A percentile compares a stretch with the other conserved stretches of the same genome.
Conservation (phyloP, 2,888 invertebrate genomes). For the Catocala sponsa region DNA sequence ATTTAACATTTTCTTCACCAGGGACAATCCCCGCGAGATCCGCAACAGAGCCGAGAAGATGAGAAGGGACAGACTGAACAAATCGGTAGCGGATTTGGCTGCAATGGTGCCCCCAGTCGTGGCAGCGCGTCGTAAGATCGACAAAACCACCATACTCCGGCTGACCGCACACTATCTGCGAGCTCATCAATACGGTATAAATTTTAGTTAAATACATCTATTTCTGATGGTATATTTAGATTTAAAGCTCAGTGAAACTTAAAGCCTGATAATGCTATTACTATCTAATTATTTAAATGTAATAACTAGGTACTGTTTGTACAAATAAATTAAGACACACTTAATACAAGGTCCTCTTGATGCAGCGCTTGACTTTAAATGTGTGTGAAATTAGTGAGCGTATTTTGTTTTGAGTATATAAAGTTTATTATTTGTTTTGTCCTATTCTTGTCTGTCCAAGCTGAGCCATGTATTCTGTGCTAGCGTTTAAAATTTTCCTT, state of each 20-base stretch:
- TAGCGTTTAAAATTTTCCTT: slow-evolving; percentile 3
- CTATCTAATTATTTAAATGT: no score
- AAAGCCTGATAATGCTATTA: no score
- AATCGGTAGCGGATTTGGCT: slow-evolving; percentile 93
- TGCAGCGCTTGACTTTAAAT: no score
- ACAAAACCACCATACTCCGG: slow-evolving; percentile 96
- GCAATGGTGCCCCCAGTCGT: slow-evolving; percentile 94
- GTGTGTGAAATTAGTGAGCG: no score
- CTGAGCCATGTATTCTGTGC: slow-evolving; percentile 4
- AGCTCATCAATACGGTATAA: slow-evolving; percentile 88
- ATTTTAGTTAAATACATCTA: no score
- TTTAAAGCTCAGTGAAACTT: slow-evolving; percentile 20
- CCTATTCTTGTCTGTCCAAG: neutral
- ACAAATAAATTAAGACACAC: no score
- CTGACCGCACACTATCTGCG: slow-evolving; percentile 95
- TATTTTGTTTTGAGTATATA: no score
- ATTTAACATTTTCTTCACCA: slow-evolving; percentile 43
- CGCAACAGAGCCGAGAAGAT: slow-evolving; percentile 97
- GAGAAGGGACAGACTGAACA: slow-evolving; percentile 95
- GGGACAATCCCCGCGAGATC: slow-evolving; percentile 89
- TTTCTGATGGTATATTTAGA: no score
- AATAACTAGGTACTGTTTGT: no score
- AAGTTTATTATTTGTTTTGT: no score
- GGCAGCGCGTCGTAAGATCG: slow-evolving; percentile 92
- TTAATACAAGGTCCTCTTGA: no score